Evolutionary conservation across 2,113 vertebrate genomes (phyloP).

Genomic region (Sinocyclocheilus maitianheensis): DNA sequence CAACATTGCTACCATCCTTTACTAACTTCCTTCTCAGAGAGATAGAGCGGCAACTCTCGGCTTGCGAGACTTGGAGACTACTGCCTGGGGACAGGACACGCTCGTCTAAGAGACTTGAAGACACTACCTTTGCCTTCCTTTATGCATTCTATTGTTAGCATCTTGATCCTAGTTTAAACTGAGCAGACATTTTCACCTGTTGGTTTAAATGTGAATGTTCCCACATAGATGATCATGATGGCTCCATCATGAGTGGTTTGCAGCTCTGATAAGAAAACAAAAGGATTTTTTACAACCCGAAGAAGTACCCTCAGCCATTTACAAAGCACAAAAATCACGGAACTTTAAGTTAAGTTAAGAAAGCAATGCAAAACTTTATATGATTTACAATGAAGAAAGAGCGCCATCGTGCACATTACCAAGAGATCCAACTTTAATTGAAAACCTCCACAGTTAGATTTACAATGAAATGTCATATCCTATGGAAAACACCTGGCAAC

Average conservation of each 20-base stretch:
- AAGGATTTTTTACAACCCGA: neutral
- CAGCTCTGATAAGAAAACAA: neutral
- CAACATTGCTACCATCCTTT: slow-evolving; percentile 45
- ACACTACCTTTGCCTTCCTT: slow-evolving; percentile 2
- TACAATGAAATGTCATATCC: neutral
- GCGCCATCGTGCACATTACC: no score
- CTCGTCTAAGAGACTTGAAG: slow-evolving; percentile 24
- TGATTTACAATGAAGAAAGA: no score
- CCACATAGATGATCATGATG: neutral
- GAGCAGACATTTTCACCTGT: slow-evolving; percentile 22
- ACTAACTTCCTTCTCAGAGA: slow-evolving; percentile 27
- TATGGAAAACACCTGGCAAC: neutral
- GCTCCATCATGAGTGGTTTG: neutral
- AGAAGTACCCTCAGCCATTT: neutral
- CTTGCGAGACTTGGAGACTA: slow-evolving; percentile 2
- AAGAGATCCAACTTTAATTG: no score
- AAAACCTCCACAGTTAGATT: neutral
- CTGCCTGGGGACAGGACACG: slow-evolving; percentile 34
- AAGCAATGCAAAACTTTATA: neutral
- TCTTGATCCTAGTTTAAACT: slow-evolving; percentile 1
- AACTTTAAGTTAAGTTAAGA: neutral
- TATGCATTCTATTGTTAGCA: slow-evolving; percentile 4
- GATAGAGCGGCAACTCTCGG: neutral
- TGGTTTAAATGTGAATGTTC: neutral
- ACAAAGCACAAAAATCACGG: neutral